A percentile compares a stretch with the other conserved stretches of the same genome.
Evolutionary conservation across 1,140 invertebrate species (phyloP).

Genomic region (Drosophila equinoxialis): DNA sequence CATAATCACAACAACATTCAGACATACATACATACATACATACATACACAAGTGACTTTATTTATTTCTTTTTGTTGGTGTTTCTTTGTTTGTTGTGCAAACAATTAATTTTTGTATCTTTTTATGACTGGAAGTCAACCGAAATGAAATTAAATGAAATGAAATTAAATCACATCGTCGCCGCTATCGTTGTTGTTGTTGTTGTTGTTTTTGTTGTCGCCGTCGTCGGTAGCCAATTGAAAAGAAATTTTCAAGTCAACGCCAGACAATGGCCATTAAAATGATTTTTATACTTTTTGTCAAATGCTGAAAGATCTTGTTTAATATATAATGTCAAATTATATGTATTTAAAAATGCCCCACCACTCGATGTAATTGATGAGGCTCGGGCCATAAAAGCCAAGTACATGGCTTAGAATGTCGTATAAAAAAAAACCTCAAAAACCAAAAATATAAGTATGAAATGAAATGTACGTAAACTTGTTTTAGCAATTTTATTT

Average conservation of each 20-base stretch:
- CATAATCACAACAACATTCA: background rate
- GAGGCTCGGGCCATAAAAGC: conserved; percentile 1
- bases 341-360: background rate
- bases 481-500: background rate
- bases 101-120: conserved; percentile 13
- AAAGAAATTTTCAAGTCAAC: conserved; percentile 11
- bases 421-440: background rate
- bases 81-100: conserved; percentile 11
- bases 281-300: background rate
- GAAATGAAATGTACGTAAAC: conserved; percentile 2
- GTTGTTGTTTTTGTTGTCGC: background rate
- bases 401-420: conserved; percentile 9
- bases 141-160: conserved; percentile 15
- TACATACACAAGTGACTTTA: background rate
- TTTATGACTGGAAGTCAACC: conserved; percentile 8
- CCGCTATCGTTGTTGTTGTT: background rate
- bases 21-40: no score
- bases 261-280: conserved; percentile 4
- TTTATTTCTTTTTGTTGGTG: background rate
- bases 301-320: conserved; percentile 1
- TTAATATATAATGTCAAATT: conserved; percentile 6
- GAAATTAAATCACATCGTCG: conserved; percentile 11
- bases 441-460: background rate
- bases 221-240: background rate
- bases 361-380: conserved; percentile 1